phyloP scores from a whole-genome alignment of 2,888 invertebrate species.

The Drosophila quinaria region DNA sequence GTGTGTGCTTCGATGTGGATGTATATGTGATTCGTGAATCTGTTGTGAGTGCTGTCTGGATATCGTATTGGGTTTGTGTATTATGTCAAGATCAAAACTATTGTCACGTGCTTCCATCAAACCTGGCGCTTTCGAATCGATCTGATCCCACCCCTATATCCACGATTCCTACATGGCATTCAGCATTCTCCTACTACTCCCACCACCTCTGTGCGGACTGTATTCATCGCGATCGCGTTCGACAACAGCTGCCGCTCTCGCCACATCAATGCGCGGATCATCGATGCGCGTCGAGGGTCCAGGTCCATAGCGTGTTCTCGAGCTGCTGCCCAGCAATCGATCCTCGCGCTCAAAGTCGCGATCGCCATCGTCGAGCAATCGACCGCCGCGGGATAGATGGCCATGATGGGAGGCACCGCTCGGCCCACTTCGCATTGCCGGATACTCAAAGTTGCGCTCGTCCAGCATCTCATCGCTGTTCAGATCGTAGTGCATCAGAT shows the following conservation, averaged over 20 bases:
- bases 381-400: slow-evolving; percentile 76
- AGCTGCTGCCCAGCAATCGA: slow-evolving; percentile 70
- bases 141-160: slow-evolving; percentile 86
- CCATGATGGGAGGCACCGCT: slow-evolving; percentile 80
- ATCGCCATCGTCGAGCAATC: slow-evolving; percentile 83
- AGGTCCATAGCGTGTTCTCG: slow-evolving; percentile 70
- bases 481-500: slow-evolving; percentile 85
- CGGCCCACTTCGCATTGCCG: slow-evolving; percentile 78
- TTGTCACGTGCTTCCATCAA: slow-evolving; percentile 79
- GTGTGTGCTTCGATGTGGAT: slow-evolving; percentile 17
- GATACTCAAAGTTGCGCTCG: slow-evolving; percentile 85
- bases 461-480: slow-evolving; percentile 85
- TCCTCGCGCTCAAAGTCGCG: slow-evolving; percentile 84
- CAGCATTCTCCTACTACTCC: slow-evolving; percentile 86
- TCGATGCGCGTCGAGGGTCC: slow-evolving; percentile 76
- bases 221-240: slow-evolving; percentile 86
- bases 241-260: slow-evolving; percentile 84
- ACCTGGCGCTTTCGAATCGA: slow-evolving; percentile 84
- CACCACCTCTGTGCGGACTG: slow-evolving; percentile 86
- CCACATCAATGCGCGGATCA: slow-evolving; percentile 80
- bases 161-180: slow-evolving; percentile 87
- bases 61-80: slow-evolving; percentile 58
- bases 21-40: slow-evolving; percentile 3
- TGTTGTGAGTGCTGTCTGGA: slow-evolving; percentile 40
- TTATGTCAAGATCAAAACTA: slow-evolving; percentile 78